phyloP scores from a whole-genome alignment of 2,888 invertebrate genomes.

The Cinara cedri region DNA sequence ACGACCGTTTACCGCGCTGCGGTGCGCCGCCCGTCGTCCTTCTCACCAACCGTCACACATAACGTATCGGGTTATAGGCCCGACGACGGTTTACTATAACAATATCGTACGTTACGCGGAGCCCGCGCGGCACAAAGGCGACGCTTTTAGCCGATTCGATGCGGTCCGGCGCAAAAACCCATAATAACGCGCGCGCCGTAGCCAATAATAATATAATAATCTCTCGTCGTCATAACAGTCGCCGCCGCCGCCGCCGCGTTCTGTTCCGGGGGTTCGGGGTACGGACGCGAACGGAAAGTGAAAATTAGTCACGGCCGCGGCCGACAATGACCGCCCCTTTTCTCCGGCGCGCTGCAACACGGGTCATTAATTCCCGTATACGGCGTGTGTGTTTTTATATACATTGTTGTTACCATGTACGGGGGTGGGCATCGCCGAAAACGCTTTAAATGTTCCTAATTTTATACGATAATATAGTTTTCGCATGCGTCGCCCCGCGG shows the following conservation, averaged over 20 bases:
- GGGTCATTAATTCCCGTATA: slow-evolving; percentile 52
- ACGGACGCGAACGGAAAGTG: slow-evolving; percentile 31
- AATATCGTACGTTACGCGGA: not conserved
- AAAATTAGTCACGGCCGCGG: slow-evolving; percentile 53
- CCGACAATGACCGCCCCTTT: slow-evolving; percentile 53
- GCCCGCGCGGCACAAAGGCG: not conserved
- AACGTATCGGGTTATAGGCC: not conserved
- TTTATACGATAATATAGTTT: slow-evolving; percentile 49
- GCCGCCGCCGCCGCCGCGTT: not conserved
- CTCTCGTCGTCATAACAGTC: slow-evolving; percentile 10
- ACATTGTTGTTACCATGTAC: not conserved
- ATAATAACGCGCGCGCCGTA: slow-evolving; percentile 18
- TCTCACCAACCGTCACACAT: too few species aligned
- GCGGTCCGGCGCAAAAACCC: slow-evolving; percentile 47
- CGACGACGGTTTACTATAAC: too few species aligned
- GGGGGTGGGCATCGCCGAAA: slow-evolving; percentile 30
- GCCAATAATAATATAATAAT: slow-evolving; percentile 32
- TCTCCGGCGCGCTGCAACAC: slow-evolving; percentile 51
- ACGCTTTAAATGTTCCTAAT: slow-evolving; percentile 56
- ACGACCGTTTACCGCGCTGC: too few species aligned
- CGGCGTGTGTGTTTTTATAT: too few species aligned
- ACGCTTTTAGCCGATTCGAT: slow-evolving; percentile 54
- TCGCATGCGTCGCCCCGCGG: slow-evolving; percentile 38
- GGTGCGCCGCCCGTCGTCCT: too few species aligned
- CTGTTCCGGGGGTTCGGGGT: not conserved